These are phyloP conservation scores for Todiramphus chloris DNA, from an alignment of 2,113 vertebrate species.

Conservation along the genomic window DNA sequence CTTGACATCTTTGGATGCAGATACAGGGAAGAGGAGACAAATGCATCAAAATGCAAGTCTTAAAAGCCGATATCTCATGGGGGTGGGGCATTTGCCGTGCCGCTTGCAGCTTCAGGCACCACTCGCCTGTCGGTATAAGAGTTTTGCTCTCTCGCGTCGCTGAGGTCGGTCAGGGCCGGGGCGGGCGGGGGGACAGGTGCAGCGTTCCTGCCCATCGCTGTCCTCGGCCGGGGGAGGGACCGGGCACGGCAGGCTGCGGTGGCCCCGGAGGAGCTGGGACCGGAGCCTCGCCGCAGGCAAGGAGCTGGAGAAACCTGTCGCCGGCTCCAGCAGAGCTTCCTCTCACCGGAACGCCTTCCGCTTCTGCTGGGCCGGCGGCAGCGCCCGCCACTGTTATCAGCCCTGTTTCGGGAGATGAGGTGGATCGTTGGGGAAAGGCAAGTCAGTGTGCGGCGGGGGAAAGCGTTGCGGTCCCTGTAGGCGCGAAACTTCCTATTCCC, in stretches of 20 bases:
- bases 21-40: not conserved
- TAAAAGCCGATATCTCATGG: not conserved
- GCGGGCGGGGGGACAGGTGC: not conserved
- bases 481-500: not conserved
- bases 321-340: not conserved
- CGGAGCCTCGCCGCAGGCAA: not conserved
- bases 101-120: not conserved
- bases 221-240: too few relatives aligned
- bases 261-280: not conserved
- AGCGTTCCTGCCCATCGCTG: not conserved
- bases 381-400: not conserved
- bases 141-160: rapidly evolving
- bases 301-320: not conserved
- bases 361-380: not conserved
- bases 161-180: not conserved
- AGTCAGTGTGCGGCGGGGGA: not conserved
- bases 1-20: not conserved
- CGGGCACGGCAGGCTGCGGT: not conserved
- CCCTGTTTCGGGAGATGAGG: not conserved
- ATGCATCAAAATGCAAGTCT: not conserved
- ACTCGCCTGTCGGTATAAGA: not conserved
- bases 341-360: too few relatives aligned
- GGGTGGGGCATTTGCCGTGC: not conserved
- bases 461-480: not conserved
- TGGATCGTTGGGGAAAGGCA: not conserved